Base-by-base conservation (phyloP, 1,140 invertebrate genomes). In the Penaeus japonicus region DNA sequence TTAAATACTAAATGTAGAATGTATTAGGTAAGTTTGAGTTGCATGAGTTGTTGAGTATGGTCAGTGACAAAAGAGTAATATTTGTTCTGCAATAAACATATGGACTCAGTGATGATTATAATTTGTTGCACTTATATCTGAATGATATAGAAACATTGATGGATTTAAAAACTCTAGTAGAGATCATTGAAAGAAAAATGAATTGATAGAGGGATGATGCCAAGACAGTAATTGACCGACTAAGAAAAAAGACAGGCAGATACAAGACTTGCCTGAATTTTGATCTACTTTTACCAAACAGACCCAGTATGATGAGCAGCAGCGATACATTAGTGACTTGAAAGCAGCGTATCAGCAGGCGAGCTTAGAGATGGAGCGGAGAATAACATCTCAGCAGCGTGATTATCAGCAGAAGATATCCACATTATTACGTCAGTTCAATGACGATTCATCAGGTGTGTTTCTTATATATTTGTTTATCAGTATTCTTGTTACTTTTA, bases 261-360 rank as follows among this genome's bases (percentile, higher is more conserved):
- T 12, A 47, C 39, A 47, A 47, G 12, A 47, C 5, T 12, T 47
- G 39, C 24, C 20, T 39, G 22, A 30, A 15, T 15, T 47, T 59
- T 18, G 5, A 17, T 22, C 0, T n/a, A 27, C 1, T 24, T 27
- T 30, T 35, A 39, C 5, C 24, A 24, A 54, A 17, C 79, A 93
- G 93, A 91, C 92, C n/a, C 93, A 93, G 90, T 90, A 92, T 77
- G 93, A 93, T 89, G 93, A 93, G 78, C 93, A 93, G 89, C 92
- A 92, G 17, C 89, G 92, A n/a, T 90, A 93, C 47, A 92, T 93
- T 22, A 90, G 91, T 32, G 92, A 93, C 83, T 84, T 93, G 62
- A 92, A 93, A 84, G 91, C 90, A 35, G 91, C 92, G 20, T 90
- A 93, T 83, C 92, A 93, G 89, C 90, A 92, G 39, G 91, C 92